phyloP scores from a whole-genome alignment of 30 jellyfish, hydroid and myxozoan genomes.

The Aurelia coerulea region DNA sequence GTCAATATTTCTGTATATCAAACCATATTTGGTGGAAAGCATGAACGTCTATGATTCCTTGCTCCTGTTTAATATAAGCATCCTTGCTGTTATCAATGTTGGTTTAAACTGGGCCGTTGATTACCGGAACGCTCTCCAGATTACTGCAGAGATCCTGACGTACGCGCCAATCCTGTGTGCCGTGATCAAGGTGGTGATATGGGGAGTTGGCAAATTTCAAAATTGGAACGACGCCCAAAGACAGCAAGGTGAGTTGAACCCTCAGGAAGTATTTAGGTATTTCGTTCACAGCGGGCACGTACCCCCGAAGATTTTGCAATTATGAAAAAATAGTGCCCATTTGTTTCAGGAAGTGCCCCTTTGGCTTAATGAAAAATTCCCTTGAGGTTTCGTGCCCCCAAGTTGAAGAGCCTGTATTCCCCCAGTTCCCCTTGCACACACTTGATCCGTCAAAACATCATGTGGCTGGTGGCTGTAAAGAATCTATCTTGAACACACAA shows the following conservation, averaged over 20 bases:
- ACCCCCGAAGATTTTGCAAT: too few species aligned
- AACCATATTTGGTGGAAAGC: slow-evolving; percentile 68
- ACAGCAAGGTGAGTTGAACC: neutral
- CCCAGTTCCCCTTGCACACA: too few species aligned
- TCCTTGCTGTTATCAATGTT: slow-evolving; percentile 41
- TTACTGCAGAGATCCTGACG: slow-evolving; percentile 33
- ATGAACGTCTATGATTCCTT: slow-evolving; percentile 63
- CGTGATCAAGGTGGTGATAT: slow-evolving; percentile 17
- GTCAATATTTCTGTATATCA: slow-evolving; percentile 49
- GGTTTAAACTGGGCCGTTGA: slow-evolving; percentile 34
- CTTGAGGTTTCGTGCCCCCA: too few species aligned
- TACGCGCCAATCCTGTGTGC: slow-evolving; percentile 62
- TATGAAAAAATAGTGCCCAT: too few species aligned
- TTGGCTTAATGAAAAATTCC: too few species aligned
- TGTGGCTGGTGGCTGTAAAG: too few species aligned
- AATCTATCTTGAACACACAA: too few species aligned
- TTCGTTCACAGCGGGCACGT: too few species aligned
- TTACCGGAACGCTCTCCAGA: slow-evolving; percentile 25
- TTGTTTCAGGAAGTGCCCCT: too few species aligned
- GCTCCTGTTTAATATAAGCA: slow-evolving; percentile 49
- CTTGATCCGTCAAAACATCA: too few species aligned
- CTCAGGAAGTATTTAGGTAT: too few species aligned
- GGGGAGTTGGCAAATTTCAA: slow-evolving; percentile 21
- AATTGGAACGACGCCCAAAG: slow-evolving; percentile 1
- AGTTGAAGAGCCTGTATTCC: too few species aligned